Base-by-base conservation (phyloP, 2,888 invertebrate genomes). In the Aleiodes alternator region DNA sequence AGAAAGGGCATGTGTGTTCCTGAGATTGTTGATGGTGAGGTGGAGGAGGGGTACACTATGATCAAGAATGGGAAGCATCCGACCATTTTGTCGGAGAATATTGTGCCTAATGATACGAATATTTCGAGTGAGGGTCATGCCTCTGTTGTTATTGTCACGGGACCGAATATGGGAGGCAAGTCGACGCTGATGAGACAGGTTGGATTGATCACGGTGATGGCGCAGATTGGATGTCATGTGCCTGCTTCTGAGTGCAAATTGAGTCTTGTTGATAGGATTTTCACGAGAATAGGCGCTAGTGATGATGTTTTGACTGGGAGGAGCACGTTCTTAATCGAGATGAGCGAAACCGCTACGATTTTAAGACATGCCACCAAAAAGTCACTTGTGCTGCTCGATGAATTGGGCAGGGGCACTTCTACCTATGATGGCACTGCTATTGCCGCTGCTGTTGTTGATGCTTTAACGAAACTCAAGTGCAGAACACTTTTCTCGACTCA, bases 81-180 rank as follows among this genome's bases (percentile, higher is more conserved):
- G 0, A 97, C 97, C 87, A 93, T 96, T 8, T 87, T 92, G 0
- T 92, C 93, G 0, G 94, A 94, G 70, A 95, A 94, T 81, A 98
- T 96, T 87, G 98, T 99, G 81, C 97, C 98, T 0, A 99, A 99
- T 90, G 96, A 96, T 86, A 94, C 96, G 0, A 86, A 90, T 9
- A 90, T 98, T 68, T 96, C 96, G 0, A 87, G 86, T 0, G 91
- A 91, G 0, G 91, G 89, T 0, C 88, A 91, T 9, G 91, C 92
- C 0, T 91, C 94, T 0, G 87, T 93, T n/a, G 90, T 95, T 14
- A 91, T 97, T 64, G 91, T 97, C 4, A 97, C 97, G 0, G 99
- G 99, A 0, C 98, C 99, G 0, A 99, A 99, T 90, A 99, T 99
- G 99, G 99, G 99, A 69, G 99, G 99, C 80, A 99, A 99, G 91